Conservation (phyloP, 2,888 invertebrate species). For the Oxycera nigricornis region DNA sequence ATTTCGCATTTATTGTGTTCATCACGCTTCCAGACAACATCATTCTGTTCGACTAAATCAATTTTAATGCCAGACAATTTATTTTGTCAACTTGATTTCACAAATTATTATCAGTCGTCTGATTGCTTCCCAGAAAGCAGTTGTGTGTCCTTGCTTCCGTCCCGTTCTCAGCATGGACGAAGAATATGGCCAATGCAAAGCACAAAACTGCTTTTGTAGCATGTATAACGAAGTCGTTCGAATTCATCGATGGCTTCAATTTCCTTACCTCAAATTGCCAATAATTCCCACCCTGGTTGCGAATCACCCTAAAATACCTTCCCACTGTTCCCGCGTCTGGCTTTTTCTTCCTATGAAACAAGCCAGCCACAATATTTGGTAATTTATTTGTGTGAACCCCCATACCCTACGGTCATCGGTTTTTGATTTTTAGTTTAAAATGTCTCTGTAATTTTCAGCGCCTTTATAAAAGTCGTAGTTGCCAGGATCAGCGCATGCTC, state of each 20-base stretch:
- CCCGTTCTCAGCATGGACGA: background rate
- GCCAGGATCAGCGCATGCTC: slow-evolving; percentile 8
- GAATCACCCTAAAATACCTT: background rate
- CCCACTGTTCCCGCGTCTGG: background rate
- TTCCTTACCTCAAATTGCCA: slow-evolving; percentile 40
- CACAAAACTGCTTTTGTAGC: background rate
- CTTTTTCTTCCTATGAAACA: background rate
- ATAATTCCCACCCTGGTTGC: slow-evolving; percentile 26
- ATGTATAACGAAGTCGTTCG: background rate
- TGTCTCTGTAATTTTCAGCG: background rate
- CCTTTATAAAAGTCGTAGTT: background rate
- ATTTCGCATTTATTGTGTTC: too few relatives aligned
- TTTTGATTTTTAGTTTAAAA: slow-evolving; percentile 5
- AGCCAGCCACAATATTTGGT: background rate
- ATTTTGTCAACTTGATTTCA: slow-evolving; percentile 13
- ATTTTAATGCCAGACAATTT: slow-evolving; percentile 20
- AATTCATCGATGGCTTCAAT: slow-evolving; percentile 28
- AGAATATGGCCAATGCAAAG: background rate
- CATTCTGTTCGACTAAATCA: background rate
- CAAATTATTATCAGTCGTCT: slow-evolving; percentile 23
- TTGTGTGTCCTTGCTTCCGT: background rate
- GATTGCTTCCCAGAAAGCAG: background rate
- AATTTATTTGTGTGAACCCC: background rate
- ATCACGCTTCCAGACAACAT: too few relatives aligned
- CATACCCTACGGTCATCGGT: background rate